Conservation (phyloP, 2,888 invertebrate species). For the Drosophila barbarae region DNA sequence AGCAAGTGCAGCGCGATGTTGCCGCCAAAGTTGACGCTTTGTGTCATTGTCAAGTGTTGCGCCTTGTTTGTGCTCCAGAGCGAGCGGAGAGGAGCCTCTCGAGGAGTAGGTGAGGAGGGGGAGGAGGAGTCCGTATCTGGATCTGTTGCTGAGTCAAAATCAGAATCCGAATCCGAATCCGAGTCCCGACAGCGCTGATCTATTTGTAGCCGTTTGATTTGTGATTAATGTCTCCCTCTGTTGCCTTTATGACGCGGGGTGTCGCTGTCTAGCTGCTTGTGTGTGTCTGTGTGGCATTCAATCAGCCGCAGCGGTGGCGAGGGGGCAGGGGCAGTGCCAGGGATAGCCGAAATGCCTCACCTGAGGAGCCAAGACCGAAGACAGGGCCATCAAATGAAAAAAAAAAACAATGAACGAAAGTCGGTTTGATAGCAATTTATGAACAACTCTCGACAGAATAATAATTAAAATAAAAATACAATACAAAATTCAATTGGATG, state of each 20-base stretch:
- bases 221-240: conserved; percentile 62
- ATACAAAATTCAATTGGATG: neutral
- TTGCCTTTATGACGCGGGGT: conserved; percentile 28
- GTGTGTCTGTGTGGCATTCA: conserved; percentile 4
- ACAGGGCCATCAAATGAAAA: conserved; percentile 10
- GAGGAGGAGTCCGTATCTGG: neutral
- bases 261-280: conserved; percentile 6
- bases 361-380: neutral
- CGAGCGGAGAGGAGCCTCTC: neutral
- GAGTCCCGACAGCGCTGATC: conserved; percentile 44
- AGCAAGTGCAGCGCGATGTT: conserved; percentile 61
- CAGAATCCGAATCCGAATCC: conserved; percentile 28
- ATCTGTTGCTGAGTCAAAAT: conserved; percentile 4
- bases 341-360: conserved; percentile 1
- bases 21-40: conserved; percentile 72
- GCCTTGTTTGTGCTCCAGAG: conserved; percentile 40
- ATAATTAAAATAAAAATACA: neutral
- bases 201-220: conserved; percentile 66
- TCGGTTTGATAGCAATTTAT: conserved; percentile 5
- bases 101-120: neutral
- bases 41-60: conserved; percentile 71
- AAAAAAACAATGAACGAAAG: conserved; percentile 14
- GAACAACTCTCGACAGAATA: neutral
- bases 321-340: neutral
- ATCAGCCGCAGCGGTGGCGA: conserved; percentile 1